Base-by-base conservation (phyloP, 2,888 invertebrate species). In the Mongoloraphidia duomilia region DNA sequence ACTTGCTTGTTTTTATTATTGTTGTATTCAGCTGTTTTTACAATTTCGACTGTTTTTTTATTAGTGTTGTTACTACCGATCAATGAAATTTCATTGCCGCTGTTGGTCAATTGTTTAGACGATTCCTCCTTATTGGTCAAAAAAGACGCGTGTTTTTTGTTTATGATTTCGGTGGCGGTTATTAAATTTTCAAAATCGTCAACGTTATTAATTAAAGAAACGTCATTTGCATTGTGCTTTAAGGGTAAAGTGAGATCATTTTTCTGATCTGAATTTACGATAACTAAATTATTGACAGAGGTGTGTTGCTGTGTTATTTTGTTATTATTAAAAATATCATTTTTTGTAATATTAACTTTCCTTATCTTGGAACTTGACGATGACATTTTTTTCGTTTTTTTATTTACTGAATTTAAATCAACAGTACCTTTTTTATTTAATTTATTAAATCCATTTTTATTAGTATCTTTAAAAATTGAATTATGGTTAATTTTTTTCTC, bases 121-220 rank as follows among this genome's bases (percentile, higher is more conserved):
- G 9, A 12, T 26, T 48, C 34, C 36, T 34, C 14, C 8, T 26
- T 40, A 35, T 65, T 60, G 69, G 70, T 49, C 67, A 66, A 58
- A 26, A 42, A 42, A 1, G 42, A 44, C 2, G 34, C 36, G 35
- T 44, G 36, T 44, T 73, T 73, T 67, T 73, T 72, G 68, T 73
- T 73, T 64, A 73, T 71, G 64, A 74, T 74, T 64, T 73, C 72
- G 62, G 73, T 74, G 60, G 73, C 72, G 33, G 73, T 72, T 41
- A 73, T 74, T 56, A 74, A 64, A 61, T 73, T 73, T 57, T 74
- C 74, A 58, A 73, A 74, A 59, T 74, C 73, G 51, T 72, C 71
- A 59, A 72, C 72, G 56, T 73, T 72, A 4, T 17, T 17, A 17
- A 17, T 17, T 4, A 17, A 17, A 17, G 17, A 17, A 17, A 17